Evolutionary conservation across 2,888 invertebrate species (phyloP).

Genomic region (Rutpela maculata): DNA sequence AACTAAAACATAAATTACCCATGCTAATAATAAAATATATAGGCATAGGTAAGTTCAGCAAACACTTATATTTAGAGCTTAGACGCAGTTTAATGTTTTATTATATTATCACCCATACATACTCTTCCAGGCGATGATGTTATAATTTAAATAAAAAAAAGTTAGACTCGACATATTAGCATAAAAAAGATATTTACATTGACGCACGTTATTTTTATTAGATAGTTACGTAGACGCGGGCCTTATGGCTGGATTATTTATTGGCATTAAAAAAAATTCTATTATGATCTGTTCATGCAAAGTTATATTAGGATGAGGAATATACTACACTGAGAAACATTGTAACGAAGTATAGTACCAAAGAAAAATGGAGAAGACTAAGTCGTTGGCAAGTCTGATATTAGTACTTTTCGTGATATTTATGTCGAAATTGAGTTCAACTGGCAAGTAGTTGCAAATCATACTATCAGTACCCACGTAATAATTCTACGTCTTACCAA

Average conservation of each 20-base stretch:
- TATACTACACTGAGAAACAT: background rate
- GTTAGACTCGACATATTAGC: background rate
- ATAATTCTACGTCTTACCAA: no score
- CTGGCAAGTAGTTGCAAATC: no score
- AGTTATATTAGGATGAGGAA: background rate
- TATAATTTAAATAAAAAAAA: background rate
- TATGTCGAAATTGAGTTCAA: no score
- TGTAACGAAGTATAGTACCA: no score
- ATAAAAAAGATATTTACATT: background rate
- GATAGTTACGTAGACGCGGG: background rate
- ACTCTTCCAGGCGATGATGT: background rate
- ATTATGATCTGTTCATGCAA: background rate
- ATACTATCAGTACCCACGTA: no score
- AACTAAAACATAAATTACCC: background rate
- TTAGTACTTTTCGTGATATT: no score
- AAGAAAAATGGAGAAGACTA: no score
- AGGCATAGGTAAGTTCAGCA: background rate
- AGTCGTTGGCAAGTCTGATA: no score
- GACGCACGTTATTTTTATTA: background rate
- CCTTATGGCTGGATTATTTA: background rate
- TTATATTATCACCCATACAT: no score
- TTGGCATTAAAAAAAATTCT: background rate
- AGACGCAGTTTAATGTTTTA: background rate
- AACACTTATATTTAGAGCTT: background rate
- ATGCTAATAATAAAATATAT: background rate